Evolutionary conservation across 1,140 invertebrate genomes (phyloP).

Genomic region (Brachionus calyciflorus): DNA sequence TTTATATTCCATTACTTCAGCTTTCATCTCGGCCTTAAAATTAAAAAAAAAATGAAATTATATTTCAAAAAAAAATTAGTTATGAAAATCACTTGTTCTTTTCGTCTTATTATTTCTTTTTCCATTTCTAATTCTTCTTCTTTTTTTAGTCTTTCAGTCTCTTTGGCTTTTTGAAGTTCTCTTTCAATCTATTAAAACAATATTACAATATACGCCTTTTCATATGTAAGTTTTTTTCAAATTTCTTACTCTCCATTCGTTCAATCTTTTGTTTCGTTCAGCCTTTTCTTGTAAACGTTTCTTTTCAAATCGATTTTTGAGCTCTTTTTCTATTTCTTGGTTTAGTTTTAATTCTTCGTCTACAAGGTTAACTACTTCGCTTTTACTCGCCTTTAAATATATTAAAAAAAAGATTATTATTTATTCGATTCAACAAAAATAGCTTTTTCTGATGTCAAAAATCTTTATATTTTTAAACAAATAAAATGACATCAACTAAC

Average conservation of each 20-base stretch:
- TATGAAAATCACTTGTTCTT: slow-evolving; percentile 51
- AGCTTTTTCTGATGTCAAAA: too few relatives aligned
- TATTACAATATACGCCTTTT: too few relatives aligned
- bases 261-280: slow-evolving; percentile 53
- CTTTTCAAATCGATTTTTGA: slow-evolving; percentile 47
- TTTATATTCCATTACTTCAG: slow-evolving; percentile 52
- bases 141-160: slow-evolving; percentile 52
- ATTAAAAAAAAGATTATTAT: too few relatives aligned
- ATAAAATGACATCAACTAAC: too few relatives aligned
- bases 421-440: too few relatives aligned
- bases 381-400: not conserved
- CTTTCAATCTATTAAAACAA: slow-evolving; percentile 59
- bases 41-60: not conserved
- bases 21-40: slow-evolving; percentile 50
- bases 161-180: slow-evolving; percentile 55
- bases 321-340: slow-evolving; percentile 49
- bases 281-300: slow-evolving; percentile 52
- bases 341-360: slow-evolving; percentile 47
- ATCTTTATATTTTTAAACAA: too few relatives aligned
- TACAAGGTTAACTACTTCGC: not conserved
- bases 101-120: slow-evolving; percentile 53
- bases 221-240: too few relatives aligned
- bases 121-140: slow-evolving; percentile 52
- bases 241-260: slow-evolving; percentile 55
- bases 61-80: not conserved